phyloP scores from a whole-genome alignment of 2,797 vertebrate species.

The Toxotes lorentzi region DNA sequence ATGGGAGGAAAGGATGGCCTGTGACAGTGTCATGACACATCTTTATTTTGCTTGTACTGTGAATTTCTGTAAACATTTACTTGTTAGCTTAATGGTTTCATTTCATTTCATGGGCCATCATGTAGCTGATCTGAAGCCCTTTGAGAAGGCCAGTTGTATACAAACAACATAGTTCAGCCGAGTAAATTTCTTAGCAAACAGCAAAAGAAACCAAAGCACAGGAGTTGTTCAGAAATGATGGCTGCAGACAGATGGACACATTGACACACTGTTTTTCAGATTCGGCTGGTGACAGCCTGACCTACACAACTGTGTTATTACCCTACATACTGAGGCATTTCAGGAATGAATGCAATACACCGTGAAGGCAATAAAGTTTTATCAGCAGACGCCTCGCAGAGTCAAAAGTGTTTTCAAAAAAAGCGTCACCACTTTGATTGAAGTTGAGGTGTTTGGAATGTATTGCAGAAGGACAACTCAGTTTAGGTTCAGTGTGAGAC shows the following conservation, averaged over 20 bases:
- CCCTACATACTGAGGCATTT: conserved; percentile 29
- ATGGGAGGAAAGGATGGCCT: not conserved
- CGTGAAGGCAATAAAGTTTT: not conserved
- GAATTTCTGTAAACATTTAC: not conserved
- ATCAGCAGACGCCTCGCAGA: not conserved
- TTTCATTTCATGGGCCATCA: not conserved
- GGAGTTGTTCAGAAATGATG: conserved; percentile 11
- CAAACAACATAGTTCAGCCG: conserved; percentile 1
- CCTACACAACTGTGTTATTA: conserved; percentile 23
- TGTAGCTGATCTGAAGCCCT: not conserved
- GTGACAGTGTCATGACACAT: not conserved
- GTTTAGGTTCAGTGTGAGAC: not conserved
- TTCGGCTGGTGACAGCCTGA: conserved; percentile 9
- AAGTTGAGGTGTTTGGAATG: not conserved
- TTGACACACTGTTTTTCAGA: conserved; percentile 17
- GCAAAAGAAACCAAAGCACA: conserved; percentile 12
- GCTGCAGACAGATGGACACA: conserved; percentile 21
- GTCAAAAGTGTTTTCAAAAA: not conserved
- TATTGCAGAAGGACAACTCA: not conserved
- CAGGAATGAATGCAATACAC: conserved; percentile 10
- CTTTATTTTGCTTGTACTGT: not conserved
- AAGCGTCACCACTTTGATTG: not conserved
- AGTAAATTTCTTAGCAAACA: not conserved
- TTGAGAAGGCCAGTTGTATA: not conserved
- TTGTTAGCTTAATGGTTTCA: not conserved